A percentile compares a stretch with the other conserved stretches of the same genome.
These are phyloP conservation scores for Oscarella lobularis DNA, from an alignment of 37 sponge, comb jelly and placozoan species.

Conservation along the genomic window DNA sequence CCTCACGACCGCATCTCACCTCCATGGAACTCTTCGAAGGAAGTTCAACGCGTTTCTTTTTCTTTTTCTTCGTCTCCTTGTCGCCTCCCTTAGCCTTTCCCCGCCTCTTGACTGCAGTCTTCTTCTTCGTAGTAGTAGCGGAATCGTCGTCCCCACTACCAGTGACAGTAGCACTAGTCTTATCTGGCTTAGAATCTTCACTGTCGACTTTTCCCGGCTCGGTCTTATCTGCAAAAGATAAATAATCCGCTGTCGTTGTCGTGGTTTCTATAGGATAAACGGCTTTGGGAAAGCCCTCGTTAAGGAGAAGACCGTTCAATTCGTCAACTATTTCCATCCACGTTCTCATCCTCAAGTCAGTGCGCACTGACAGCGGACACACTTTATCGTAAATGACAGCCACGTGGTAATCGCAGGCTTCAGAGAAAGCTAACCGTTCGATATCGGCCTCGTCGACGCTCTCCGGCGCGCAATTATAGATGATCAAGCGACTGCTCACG, in stretches of 20 bases:
- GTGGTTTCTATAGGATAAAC: background rate
- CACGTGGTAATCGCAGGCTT: background rate
- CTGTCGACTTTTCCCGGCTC: background rate
- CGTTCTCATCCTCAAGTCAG: background rate
- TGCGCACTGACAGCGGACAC: background rate
- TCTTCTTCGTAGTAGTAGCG: background rate
- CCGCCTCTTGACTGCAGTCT: too few relatives aligned
- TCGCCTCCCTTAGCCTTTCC: background rate
- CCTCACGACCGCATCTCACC: background rate
- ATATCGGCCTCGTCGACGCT: background rate
- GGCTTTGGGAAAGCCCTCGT: background rate
- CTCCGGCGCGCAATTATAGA: background rate
- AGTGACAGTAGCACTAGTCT: background rate
- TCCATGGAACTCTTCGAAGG: background rate
- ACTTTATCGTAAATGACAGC: slow-evolving; percentile 3
- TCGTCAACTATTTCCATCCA: background rate
- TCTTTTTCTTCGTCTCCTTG: background rate
- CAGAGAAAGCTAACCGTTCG: background rate
- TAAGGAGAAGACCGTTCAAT: background rate
- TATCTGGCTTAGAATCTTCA: background rate
- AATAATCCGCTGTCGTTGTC: too few relatives aligned
- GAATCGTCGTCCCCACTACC: background rate
- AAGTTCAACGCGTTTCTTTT: background rate
- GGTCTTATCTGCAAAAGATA: too few relatives aligned
- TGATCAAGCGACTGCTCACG: background rate